A percentile compares a stretch with the other conserved stretches of the same genome.
Conservation (phyloP, 2,797 vertebrate species). For the Liasis olivaceus region DNA sequence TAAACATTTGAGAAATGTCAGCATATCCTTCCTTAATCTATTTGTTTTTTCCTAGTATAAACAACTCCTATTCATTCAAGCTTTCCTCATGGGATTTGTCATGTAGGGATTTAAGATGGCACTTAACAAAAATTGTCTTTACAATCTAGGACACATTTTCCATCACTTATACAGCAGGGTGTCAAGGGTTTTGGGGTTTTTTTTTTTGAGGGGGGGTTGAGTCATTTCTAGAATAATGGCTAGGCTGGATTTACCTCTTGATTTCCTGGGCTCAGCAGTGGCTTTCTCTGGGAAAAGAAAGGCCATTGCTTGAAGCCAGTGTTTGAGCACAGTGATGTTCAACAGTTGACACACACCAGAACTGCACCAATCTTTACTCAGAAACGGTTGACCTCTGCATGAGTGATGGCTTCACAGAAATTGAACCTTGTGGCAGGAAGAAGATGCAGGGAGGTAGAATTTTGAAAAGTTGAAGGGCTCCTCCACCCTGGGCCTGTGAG, state of each 20-base stretch:
- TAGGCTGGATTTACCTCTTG: neutral
- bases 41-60: neutral
- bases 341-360: neutral
- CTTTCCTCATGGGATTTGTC: neutral
- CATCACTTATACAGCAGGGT: neutral
- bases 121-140: neutral
- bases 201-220: neutral
- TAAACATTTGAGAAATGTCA: slow-evolving; percentile 1
- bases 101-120: neutral
- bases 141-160: neutral
- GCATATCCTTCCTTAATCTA: neutral
- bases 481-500: neutral
- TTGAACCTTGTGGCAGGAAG: neutral
- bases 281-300: neutral
- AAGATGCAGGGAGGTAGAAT: neutral
- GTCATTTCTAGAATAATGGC: neutral
- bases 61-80: neutral
- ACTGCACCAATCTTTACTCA: neutral
- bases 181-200: neutral
- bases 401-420: neutral
- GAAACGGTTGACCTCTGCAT: neutral
- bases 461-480: neutral
- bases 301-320: no score
- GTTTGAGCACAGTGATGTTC: neutral
- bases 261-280: neutral